Evolutionary conservation across 2,888 invertebrate species (phyloP), one percentile per base, ranked within the genome.

Genomic region (Cephus runcator): DNA sequence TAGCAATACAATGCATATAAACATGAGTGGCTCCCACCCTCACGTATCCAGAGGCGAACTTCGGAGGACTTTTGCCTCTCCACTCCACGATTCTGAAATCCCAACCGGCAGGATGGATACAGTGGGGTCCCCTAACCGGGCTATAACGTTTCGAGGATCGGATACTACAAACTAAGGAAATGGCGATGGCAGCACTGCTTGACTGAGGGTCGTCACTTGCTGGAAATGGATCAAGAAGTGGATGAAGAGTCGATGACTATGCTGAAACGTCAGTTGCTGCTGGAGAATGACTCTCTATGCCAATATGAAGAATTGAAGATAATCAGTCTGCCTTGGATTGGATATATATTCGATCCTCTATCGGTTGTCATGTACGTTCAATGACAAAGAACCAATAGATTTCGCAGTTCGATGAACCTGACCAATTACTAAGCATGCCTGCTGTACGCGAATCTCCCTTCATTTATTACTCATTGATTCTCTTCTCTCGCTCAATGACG

Each of bases 1-100:
- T 90, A 90, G 90, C 89, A 90, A 90, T 90, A 90, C 90, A 90
- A 90, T 90, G 90, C 90, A 90, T 90, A 90, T 90, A 90, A 89
- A 90, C 90, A 90, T 90, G 90, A 90, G 90, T 87, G 83, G 83
- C 85, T 83, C 75, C 71, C 34, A 56, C 56, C 56, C 56, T 56
- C 34, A 15, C 84, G 81, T 82, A 83, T 83, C 83, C 81, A 77
- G 79, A 83, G 80, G 80, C 76, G 77, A 56, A 56, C 56, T 56
- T 56, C 56, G 0, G 56, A 56, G 56, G 71, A 34, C 34, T 36
- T 34, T 75, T 31, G 56, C 68, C 4, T 35, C 30, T 76, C 40
- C 69, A 35, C 74, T 71, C n/a, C 23, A 36, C 77, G 68, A 56
- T 71, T 30, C 36, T n/a, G 34, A 77, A 34, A 71, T 71, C 33